These are phyloP conservation scores for Glyptemys insculpta DNA, from an alignment of 2,797 vertebrate species.

Conservation along the genomic window DNA sequence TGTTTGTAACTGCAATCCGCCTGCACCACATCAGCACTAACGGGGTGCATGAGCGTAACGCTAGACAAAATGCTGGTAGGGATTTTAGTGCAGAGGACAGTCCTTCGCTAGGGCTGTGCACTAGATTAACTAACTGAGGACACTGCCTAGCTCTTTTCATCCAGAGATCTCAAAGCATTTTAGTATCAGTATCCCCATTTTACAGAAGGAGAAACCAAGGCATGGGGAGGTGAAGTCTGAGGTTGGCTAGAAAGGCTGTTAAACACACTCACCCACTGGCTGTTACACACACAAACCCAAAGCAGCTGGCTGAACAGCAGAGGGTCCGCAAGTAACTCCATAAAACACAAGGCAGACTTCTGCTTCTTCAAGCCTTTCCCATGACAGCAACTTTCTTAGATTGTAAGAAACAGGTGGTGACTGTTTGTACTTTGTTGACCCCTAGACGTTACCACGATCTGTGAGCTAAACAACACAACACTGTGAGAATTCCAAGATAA, in stretches of 20 bases:
- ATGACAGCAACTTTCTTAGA: not conserved
- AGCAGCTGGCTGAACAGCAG: not conserved
- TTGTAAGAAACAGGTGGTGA: not conserved
- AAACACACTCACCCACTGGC: not conserved
- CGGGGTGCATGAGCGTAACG: not conserved
- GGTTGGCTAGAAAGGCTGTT: not conserved
- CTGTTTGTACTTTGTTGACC: not conserved
- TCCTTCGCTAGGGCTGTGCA: not conserved
- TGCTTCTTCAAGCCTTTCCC: not conserved
- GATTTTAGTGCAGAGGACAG: not conserved
- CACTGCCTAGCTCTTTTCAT: not conserved
- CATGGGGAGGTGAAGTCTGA: not conserved
- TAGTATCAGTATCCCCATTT: not conserved
- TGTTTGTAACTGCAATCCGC: not conserved
- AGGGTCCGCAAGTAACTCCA: not conserved
- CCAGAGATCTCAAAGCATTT: no score
- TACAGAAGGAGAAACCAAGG: not conserved
- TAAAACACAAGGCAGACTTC: not conserved
- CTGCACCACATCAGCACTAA: not conserved
- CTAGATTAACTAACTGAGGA: not conserved
- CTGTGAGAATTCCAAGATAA: rapidly evolving
- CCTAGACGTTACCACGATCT: not conserved
- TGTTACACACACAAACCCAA: not conserved
- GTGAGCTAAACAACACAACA: no score
- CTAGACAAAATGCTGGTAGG: not conserved